These are phyloP conservation scores for Lasioglossum zephyrum DNA, from an alignment of 2,888 invertebrate species.

Conservation along the genomic window DNA sequence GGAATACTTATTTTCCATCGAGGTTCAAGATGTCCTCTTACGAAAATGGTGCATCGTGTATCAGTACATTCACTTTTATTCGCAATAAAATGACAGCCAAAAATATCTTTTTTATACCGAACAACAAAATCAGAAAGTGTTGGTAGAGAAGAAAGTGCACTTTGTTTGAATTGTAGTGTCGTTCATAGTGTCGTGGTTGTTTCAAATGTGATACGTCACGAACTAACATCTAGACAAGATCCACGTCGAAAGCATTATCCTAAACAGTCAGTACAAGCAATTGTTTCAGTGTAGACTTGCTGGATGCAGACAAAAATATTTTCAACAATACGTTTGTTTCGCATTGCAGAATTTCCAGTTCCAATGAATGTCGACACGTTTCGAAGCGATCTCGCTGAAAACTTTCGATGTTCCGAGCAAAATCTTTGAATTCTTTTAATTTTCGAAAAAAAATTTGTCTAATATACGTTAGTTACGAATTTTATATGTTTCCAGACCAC, in stretches of 20 bases:
- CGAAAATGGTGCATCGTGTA: slow-evolving; percentile 31
- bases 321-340: neutral
- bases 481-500: neutral
- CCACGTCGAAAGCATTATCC: slow-evolving; percentile 57
- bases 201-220: slow-evolving; percentile 29
- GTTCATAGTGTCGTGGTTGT: slow-evolving; percentile 18
- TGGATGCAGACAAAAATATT: slow-evolving; percentile 67
- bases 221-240: slow-evolving; percentile 30
- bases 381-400: neutral
- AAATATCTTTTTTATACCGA: neutral
- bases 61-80: neutral
- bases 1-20: neutral
- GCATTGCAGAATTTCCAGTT: neutral
- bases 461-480: neutral
- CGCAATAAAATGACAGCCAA: neutral
- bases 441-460: neutral
- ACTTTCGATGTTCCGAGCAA: neutral
- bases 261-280: slow-evolving; percentile 54
- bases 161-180: slow-evolving; percentile 32
- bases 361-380: neutral
- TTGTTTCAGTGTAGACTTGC: slow-evolving; percentile 50
- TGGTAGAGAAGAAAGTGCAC: neutral
- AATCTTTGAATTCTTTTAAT: neutral
- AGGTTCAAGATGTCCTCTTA: neutral
- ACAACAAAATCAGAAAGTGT: slow-evolving; percentile 3